These are phyloP conservation scores for Saccopteryx bilineata DNA, from an alignment of 2,113 vertebrate genomes.

Conservation along the genomic window DNA sequence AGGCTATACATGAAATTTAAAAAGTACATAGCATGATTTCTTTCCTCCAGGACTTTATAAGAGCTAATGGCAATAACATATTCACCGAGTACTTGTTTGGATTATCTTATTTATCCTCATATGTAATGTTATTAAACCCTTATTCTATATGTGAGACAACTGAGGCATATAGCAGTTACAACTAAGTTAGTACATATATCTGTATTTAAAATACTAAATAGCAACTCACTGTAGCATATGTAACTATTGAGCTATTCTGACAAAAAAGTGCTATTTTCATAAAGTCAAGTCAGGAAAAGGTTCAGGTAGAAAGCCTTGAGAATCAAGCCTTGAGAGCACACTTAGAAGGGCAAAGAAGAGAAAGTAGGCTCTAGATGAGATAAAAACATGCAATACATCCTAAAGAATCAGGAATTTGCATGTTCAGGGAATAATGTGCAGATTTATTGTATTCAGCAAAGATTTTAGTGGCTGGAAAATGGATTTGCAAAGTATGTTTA, in stretches of 20 bases:
- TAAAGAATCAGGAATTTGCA: neutral
- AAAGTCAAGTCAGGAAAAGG: slow-evolving; percentile 3
- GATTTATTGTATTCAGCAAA: neutral
- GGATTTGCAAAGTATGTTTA: slow-evolving; percentile 17
- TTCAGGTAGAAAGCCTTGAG: slow-evolving; percentile 34
- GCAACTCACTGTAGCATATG: neutral
- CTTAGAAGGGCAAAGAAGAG: neutral
- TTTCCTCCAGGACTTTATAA: neutral
- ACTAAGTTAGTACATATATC: neutral
- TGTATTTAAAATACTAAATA: neutral
- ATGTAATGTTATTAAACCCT: neutral
- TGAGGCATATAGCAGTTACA: neutral
- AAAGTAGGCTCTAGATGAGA: neutral
- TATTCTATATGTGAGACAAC: slow-evolving; percentile 8
- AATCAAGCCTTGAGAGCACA: neutral
- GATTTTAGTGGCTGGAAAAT: slow-evolving; percentile 27
- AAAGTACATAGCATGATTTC: neutral
- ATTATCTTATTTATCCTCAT: neutral
- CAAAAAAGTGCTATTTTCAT: neutral
- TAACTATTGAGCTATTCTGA: neutral
- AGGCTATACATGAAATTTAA: neutral
- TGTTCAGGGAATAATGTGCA: neutral
- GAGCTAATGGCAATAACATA: neutral
- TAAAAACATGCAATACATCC: neutral
- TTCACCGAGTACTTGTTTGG: neutral